Base-by-base conservation (phyloP, 2,113 vertebrate species). In the Cariama cristata region DNA sequence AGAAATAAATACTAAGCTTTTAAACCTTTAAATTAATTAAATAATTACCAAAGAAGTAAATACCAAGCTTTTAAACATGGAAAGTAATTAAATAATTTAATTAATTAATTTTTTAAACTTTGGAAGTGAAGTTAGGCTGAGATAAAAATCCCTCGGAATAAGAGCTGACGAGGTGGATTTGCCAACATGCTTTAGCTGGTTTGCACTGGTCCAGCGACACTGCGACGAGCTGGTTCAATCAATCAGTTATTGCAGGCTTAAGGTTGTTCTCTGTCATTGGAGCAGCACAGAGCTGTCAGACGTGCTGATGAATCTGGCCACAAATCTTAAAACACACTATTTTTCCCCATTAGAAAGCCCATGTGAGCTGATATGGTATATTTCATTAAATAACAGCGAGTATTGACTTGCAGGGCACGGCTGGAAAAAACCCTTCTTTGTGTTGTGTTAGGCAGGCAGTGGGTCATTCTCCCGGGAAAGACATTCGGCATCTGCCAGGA, bases 371-470 rank as follows among this genome's bases (percentile, higher is more conserved):
- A 93, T 95, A 91, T 2, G 68, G 60, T 75, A 76, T 79, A 83
- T 94, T 93, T 97, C 91, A 80, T 96, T 86, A 93, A 90, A 74
- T 52, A 93, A 84, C 88, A 92, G 94, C 38, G 4, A 91, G 94
- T 91, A 84, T 59, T 91, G 96, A 94, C 95, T 92, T 81, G 94
- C 94, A 92, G 77, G 86, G 91, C 91, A 91, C 0, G 60, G 91
- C 68, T 94, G 83, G 88, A 55, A 89, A 58, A 63, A 45, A 10
- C 1, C 64, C 83, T 74, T 33, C 93, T 96, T 94, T 95, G 94
- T 91, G 33, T 79, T 91, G 79, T 68, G 63, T 63, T 67, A 63
- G 88, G 95, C 92, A 80, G 79, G 94, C 47, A 1, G 38, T 50
- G 63, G 84, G 83, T 60, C 49, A 32, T 28, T 79, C 92, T 91